Conservation (phyloP, 2,113 vertebrate species). For the Entosphenus tridentatus region DNA sequence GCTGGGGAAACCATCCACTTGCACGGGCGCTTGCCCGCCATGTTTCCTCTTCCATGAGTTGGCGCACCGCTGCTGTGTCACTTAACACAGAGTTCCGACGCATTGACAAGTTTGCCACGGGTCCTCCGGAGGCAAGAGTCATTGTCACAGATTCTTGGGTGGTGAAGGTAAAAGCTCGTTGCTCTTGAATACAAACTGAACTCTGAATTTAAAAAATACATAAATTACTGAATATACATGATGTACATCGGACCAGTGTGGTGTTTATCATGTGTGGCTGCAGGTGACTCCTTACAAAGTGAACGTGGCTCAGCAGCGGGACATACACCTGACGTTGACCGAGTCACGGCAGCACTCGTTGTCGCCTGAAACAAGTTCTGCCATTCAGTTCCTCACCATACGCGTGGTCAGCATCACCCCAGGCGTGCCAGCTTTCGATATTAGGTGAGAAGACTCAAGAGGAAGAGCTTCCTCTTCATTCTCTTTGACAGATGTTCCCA, state of each 20-base stretch:
- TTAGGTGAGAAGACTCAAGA: conserved; percentile 30
- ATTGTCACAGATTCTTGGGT: conserved; percentile 78
- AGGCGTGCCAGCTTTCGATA: conserved; percentile 33
- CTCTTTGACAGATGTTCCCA: too few relatives aligned
- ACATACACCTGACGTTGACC: conserved; percentile 47
- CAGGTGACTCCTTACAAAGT: conserved; percentile 55
- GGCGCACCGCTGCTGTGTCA: conserved; percentile 44
- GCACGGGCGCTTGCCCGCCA: conserved; percentile 29
- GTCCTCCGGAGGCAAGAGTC: conserved; percentile 42
- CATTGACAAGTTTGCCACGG: conserved; percentile 72
- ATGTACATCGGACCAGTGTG: too few relatives aligned
- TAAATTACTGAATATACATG: too few relatives aligned
- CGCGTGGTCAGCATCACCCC: conserved; percentile 43
- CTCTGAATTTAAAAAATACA: too few relatives aligned
- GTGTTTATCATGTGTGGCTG: too few relatives aligned
- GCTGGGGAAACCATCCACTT: conserved; percentile 49
- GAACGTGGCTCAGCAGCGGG: conserved; percentile 45
- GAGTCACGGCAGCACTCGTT: conserved; percentile 54
- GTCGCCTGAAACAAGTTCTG: conserved; percentile 40
- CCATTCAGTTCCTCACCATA: conserved; percentile 61
- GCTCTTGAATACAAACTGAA: too few relatives aligned
- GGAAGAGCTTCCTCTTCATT: too few relatives aligned
- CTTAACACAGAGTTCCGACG: conserved; percentile 62
- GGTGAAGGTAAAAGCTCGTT: conserved; percentile 13
- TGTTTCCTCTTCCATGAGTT: conserved; percentile 25